Evolutionary conservation across 2,113 vertebrate genomes (phyloP).

Genomic region (Chunga burmeisteri): DNA sequence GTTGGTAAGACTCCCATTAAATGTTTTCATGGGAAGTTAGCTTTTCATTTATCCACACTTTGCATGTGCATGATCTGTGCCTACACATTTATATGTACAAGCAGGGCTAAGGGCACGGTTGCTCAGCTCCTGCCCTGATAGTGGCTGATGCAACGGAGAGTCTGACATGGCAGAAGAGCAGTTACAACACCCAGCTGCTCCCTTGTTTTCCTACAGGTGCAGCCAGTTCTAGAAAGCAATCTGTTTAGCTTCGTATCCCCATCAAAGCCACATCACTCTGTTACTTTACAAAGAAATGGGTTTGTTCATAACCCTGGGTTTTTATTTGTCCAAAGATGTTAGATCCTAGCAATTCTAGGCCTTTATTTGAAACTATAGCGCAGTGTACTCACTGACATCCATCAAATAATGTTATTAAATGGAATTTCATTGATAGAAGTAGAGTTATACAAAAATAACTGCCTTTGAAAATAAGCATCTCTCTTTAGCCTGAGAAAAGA

Average conservation of each 20-base stretch:
- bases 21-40: not conserved
- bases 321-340: not conserved
- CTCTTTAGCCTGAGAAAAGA: not conserved
- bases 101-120: not conserved
- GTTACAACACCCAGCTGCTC: not conserved
- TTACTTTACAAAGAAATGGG: not conserved
- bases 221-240: not conserved
- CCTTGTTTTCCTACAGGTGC: not conserved
- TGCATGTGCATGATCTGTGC: not conserved
- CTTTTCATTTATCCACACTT: not conserved
- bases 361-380: not conserved
- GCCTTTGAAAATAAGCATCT: not conserved
- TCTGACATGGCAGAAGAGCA: accelerated
- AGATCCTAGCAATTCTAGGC: not conserved
- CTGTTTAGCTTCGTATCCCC: not conserved
- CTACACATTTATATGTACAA: not conserved
- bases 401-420: not conserved
- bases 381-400: not conserved
- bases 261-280: not conserved
- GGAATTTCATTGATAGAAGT: not conserved
- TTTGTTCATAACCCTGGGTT: not conserved
- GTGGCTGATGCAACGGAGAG: not conserved
- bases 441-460: not conserved
- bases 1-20: not conserved
- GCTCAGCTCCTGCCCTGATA: not conserved